Evolutionary conservation across 2,797 vertebrate species (phyloP).

Genomic region (Alosa sapidissima): DNA sequence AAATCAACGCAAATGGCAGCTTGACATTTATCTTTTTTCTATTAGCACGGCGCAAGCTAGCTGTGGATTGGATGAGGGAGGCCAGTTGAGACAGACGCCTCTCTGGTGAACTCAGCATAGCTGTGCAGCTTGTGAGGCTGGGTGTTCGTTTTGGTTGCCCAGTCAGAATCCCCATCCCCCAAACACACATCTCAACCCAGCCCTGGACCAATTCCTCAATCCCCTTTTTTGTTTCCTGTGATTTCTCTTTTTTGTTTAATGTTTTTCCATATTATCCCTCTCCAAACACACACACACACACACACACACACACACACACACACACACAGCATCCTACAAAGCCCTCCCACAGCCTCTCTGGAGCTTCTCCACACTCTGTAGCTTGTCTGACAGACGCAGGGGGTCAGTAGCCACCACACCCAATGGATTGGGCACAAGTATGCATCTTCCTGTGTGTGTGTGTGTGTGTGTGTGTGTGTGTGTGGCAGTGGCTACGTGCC

Average conservation of each 20-base stretch:
- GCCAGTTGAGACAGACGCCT: not conserved
- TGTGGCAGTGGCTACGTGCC: not conserved
- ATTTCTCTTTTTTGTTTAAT: not conserved
- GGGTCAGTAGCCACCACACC: not conserved
- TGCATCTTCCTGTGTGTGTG: not conserved
- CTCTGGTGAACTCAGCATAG: not conserved
- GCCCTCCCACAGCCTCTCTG: not conserved
- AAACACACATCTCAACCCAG: not conserved
- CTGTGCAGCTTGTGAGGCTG: not conserved
- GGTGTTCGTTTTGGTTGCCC: not conserved
- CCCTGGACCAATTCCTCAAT: not conserved
- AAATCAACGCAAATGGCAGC: slow-evolving; percentile 18
- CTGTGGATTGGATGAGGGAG: not conserved
- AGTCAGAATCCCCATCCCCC: not conserved
- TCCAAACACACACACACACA: slow-evolving; percentile 10
- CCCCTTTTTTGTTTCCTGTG: not conserved
- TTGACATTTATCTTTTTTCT: slow-evolving; percentile 16
- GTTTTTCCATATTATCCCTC: not conserved
- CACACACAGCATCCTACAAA: not conserved
- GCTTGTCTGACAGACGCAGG: slow-evolving; percentile 17
- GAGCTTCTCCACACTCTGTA: not conserved
- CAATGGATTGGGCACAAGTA: not conserved
- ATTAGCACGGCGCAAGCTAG: not conserved
- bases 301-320: slow-evolving; percentile 12
- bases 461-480: no score